Percentiles rank a stretch among this genome's conserved stretches.
phyloP scores from a whole-genome alignment of 2,797 vertebrate genomes.

The Balearica regulorum region DNA sequence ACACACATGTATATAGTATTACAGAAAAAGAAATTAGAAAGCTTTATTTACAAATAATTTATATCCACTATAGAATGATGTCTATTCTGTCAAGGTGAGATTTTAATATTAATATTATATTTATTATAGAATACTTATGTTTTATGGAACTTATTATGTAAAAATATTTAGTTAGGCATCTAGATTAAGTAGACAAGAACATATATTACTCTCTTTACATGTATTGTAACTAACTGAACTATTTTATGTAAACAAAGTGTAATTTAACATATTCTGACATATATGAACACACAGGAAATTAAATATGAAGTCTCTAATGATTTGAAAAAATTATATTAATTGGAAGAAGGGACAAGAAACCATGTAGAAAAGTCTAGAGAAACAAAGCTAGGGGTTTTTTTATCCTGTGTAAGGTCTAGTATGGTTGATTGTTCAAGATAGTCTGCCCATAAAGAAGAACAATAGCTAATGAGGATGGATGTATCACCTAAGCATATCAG shows the following conservation, averaged over 20 bases:
- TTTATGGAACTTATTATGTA: neutral
- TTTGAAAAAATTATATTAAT: constrained; percentile 27
- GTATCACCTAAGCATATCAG: constrained; percentile 61
- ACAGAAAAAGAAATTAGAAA: neutral
- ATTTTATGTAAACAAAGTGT: neutral
- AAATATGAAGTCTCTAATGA: constrained; percentile 19
- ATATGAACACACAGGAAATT: neutral
- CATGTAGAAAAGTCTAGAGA: neutral
- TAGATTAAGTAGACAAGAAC: neutral
- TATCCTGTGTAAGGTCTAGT: constrained; percentile 4
- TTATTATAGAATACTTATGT: neutral
- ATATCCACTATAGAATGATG: neutral
- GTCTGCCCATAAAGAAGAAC: constrained; percentile 60
- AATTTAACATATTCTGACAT: neutral
- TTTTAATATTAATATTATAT: neutral
- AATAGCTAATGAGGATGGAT: constrained; percentile 70
- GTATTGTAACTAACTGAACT: neutral
- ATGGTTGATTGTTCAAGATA: constrained; percentile 39
- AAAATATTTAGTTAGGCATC: neutral
- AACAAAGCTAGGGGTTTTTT: constrained; percentile 41
- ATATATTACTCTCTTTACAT: neutral
- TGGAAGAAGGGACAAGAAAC: neutral
- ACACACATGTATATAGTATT: neutral
- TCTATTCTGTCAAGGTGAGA: neutral
- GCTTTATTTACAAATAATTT: neutral